Base-by-base conservation (phyloP, 2,888 invertebrate genomes). In the Drosophila prostipennis region DNA sequence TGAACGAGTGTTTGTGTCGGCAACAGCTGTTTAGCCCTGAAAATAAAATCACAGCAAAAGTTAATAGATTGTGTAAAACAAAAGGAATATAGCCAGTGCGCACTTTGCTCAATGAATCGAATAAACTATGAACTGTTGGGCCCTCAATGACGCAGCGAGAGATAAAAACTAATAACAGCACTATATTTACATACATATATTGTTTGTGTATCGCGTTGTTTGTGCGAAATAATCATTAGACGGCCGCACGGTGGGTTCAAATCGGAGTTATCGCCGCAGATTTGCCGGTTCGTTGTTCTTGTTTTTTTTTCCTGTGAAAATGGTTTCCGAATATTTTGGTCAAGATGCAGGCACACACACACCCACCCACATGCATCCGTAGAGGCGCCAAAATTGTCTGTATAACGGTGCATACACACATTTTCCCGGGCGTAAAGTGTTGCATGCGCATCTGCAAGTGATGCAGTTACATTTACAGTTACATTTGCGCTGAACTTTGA, bases 371-470 rank as follows among this genome's bases (percentile, higher is more conserved):
- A 2, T 29, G 34, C 34, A 11, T 34, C 34, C 34, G 3, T 11
- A 34, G 45, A 45, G 26, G 45, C 54, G 64, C 67, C 54, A 53
- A 53, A 46, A 39, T 23, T 51, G 64, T 64, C 45, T 67, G 39
- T 67, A 65, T 67, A 65, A 53, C 64, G 67, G 67, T 65, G 64
- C 39, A 64, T 64, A 64, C 64, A 64, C 51, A 57, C 45, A 26
- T n/a, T 72, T 16, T 53, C 29, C 49, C 49, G 29, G 64, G 53
- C 65, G 37, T 63, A 6, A 40, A 29, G 57, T 34, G 52, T 58
- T 70, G 49, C 51, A 58, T 69, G 70, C 59, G 59, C 65, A 65
- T 39, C 54, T 40, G 45, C 39, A 58, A 55, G 37, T 32, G 40
- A 40, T 55, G 68, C 65, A 45, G 37, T 39, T 32, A 37, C 19